Conservation (phyloP, 2,113 vertebrate species). For the Larimichthys crocea region DNA sequence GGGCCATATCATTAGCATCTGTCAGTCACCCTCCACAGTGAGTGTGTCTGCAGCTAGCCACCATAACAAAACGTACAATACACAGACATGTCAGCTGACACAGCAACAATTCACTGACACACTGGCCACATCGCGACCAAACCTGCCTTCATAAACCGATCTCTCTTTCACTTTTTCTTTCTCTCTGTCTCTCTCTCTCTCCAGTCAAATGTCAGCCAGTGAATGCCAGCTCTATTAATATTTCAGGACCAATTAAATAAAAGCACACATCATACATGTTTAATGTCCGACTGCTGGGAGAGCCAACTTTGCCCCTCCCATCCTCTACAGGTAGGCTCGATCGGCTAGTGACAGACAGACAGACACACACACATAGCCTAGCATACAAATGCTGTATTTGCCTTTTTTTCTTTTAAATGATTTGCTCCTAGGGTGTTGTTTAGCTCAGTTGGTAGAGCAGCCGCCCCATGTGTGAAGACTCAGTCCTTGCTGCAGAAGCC, state of each 20-base stretch:
- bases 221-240: conserved; percentile 82
- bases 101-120: conserved; percentile 39
- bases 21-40: conserved; percentile 24
- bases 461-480: no score
- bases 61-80: conserved; percentile 25
- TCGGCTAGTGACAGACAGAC: neutral
- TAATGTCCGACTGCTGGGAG: conserved; percentile 75
- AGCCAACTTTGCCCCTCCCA: conserved; percentile 57
- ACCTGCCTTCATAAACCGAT: neutral
- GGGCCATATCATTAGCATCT: conserved; percentile 28
- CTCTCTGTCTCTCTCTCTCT: conserved; percentile 19
- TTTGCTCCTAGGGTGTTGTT: no score
- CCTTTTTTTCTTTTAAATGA: conserved; percentile 3
- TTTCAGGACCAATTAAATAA: conserved; percentile 85
- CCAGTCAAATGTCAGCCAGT: conserved; percentile 79
- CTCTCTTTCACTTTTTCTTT: conserved; percentile 11
- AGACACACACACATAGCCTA: neutral
- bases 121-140: conserved; percentile 35
- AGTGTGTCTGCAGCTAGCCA: conserved; percentile 21
- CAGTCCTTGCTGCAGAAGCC: no score
- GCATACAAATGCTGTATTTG: conserved; percentile 27
- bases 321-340: conserved; percentile 53
- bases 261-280: conserved; percentile 83
- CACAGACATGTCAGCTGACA: conserved; percentile 41
- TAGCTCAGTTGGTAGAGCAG: no score